A percentile compares a stretch with the other conserved stretches of the same genome.
Conservation (phyloP, 2,113 vertebrate genomes). For the Nycticorax nycticorax region DNA sequence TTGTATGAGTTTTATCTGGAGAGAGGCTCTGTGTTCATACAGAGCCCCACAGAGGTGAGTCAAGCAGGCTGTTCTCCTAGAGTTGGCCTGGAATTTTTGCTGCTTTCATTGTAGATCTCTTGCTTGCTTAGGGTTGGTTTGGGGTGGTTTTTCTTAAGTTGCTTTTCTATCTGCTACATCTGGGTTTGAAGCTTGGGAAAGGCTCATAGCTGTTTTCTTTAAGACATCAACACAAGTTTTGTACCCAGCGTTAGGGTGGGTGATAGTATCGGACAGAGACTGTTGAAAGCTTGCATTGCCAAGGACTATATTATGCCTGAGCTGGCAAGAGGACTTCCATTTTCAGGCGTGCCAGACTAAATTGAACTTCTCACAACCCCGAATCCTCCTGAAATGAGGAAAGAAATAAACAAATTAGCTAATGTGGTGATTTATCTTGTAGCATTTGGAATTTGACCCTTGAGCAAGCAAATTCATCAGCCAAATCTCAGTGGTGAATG, state of each 20-base stretch:
- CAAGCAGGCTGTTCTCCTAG: not conserved
- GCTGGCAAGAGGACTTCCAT: not conserved
- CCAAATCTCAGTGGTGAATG: not conserved
- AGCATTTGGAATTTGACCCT: slow-evolving; percentile 22
- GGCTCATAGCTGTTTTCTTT: not conserved
- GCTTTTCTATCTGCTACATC: not conserved
- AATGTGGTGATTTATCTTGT: slow-evolving; percentile 38
- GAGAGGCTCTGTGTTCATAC: no score
- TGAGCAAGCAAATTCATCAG: slow-evolving; percentile 37
- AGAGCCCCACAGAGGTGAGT: not conserved
- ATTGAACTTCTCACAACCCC: not conserved
- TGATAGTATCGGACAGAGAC: not conserved
- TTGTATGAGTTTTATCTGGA: not conserved
- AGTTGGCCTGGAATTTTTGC: not conserved
- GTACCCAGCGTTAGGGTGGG: not conserved
- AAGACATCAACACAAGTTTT: not conserved
- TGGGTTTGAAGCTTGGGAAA: not conserved
- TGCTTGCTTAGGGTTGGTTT: not conserved
- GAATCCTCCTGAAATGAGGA: not conserved
- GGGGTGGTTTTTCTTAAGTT: not conserved
- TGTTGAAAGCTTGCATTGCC: not conserved
- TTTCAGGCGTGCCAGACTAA: not conserved
- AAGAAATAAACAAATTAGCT: not conserved
- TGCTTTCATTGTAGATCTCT: not conserved
- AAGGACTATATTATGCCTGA: not conserved